Conservation (phyloP, 2,113 vertebrate genomes). For the Oophaga pumilio region DNA sequence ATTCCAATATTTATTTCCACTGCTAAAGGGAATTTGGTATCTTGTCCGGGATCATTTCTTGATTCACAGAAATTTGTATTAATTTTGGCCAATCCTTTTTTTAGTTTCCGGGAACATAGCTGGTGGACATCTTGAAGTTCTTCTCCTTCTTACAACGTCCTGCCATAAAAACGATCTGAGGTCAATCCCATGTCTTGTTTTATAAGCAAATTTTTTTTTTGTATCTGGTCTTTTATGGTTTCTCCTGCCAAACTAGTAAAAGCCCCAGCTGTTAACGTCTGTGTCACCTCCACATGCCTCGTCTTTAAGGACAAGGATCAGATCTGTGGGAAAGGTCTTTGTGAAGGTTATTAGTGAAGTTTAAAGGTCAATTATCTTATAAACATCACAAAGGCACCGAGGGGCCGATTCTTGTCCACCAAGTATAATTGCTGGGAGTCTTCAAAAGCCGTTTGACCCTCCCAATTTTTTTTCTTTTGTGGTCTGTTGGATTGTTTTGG, state of each 20-base stretch:
- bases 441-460: conserved; percentile 13
- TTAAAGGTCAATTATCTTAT: conserved; percentile 47
- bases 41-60: background rate
- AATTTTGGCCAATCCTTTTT: background rate
- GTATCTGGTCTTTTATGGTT: conserved; percentile 38
- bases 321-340: conserved; percentile 43
- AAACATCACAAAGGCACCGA: background rate
- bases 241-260: conserved; percentile 36
- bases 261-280: conserved; percentile 42
- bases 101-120: background rate
- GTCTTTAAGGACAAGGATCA: conserved; percentile 1
- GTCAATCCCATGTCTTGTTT: background rate
- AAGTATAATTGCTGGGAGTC: background rate
- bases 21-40: background rate
- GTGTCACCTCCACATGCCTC: conserved; percentile 4
- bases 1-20: background rate
- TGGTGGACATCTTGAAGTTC: background rate
- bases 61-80: no score
- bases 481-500: background rate
- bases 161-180: background rate
- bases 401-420: background rate
- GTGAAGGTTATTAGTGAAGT: conserved; percentile 49
- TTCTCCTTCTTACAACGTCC: background rate
- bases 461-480: background rate
- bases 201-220: background rate